Evolutionary conservation across 2,888 invertebrate species (phyloP).

Genomic region (Teleiodes luculella): DNA sequence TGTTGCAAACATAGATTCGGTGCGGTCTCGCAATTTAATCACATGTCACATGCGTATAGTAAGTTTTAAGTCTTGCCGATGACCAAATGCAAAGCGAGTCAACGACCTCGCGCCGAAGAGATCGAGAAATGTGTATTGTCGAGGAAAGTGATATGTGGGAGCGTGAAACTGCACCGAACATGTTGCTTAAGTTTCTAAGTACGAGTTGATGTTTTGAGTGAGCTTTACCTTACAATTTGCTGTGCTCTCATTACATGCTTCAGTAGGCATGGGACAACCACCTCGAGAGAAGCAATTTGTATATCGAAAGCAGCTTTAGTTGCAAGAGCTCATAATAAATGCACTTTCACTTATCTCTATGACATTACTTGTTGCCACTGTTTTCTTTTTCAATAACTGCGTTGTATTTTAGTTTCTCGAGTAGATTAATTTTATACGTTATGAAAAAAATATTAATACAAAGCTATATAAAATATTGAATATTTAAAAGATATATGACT

Average conservation of each 20-base stretch:
- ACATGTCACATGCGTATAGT: not conserved
- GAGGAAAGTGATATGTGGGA: conserved; percentile 4
- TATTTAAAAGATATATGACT: too few species aligned
- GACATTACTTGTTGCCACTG: not conserved
- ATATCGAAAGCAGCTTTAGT: conserved; percentile 28
- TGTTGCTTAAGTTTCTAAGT: not conserved
- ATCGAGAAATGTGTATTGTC: conserved; percentile 5
- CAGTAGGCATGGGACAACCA: conserved; percentile 5
- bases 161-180: conserved; percentile 2
- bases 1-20: conserved; percentile 40
- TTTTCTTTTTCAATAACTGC: not conserved
- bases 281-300: conserved; percentile 26
- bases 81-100: conserved; percentile 6
- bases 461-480: too few species aligned
- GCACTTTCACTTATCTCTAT: conserved; percentile 27
- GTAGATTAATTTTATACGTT: too few species aligned
- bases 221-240: conserved; percentile 9
- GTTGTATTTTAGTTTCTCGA: not conserved
- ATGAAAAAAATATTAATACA: too few species aligned
- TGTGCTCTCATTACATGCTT: conserved; percentile 16
- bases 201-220: not conserved
- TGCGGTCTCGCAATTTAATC: conserved; percentile 17
- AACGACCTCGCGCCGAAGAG: conserved; percentile 2
- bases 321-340: conserved; percentile 19
- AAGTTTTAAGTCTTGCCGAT: not conserved